These are phyloP conservation scores for Nowickia ferox DNA, from an alignment of 2,888 invertebrate species.

Conservation along the genomic window DNA sequence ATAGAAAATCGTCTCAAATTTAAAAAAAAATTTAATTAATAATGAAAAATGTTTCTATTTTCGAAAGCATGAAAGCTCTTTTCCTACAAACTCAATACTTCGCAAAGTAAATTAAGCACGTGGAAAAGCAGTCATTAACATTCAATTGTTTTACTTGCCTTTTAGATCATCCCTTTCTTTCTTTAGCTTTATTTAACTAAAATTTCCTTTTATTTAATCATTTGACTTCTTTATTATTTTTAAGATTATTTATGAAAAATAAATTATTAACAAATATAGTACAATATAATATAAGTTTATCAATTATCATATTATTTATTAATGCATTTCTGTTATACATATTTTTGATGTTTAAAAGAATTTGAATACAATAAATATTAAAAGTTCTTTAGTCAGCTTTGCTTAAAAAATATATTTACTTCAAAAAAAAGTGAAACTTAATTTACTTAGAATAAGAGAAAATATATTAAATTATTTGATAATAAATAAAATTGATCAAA, in stretches of 20 bases:
- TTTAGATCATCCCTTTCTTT: not conserved
- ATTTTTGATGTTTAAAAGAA: slow-evolving; percentile 49
- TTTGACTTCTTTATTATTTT: slow-evolving; percentile 48
- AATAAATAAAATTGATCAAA: slow-evolving; percentile 51
- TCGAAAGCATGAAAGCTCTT: not conserved
- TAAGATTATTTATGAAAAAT: slow-evolving; percentile 70
- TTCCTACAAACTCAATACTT: not conserved
- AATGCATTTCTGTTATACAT: slow-evolving; percentile 4
- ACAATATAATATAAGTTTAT: slow-evolving; percentile 64
- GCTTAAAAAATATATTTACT: slow-evolving; percentile 42
- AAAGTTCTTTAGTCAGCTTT: slow-evolving; percentile 37
- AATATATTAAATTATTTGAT: slow-evolving; percentile 21
- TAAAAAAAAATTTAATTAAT: no score
- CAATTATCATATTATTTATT: slow-evolving; percentile 9
- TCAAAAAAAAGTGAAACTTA: slow-evolving; percentile 7
- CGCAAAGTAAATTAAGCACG: no score
- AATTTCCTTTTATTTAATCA: slow-evolving; percentile 44
- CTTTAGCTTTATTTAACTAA: slow-evolving; percentile 19
- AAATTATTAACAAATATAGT: slow-evolving; percentile 71
- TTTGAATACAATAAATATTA: slow-evolving; percentile 11
- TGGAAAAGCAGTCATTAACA: not conserved
- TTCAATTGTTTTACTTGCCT: not conserved
- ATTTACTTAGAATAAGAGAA: not conserved
- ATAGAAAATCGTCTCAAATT: no score
- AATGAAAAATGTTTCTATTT: no score